Evolutionary conservation across 2,113 vertebrate genomes (phyloP), one percentile per base, ranked within the genome.

Genomic region (Nycticebus coucang): DNA sequence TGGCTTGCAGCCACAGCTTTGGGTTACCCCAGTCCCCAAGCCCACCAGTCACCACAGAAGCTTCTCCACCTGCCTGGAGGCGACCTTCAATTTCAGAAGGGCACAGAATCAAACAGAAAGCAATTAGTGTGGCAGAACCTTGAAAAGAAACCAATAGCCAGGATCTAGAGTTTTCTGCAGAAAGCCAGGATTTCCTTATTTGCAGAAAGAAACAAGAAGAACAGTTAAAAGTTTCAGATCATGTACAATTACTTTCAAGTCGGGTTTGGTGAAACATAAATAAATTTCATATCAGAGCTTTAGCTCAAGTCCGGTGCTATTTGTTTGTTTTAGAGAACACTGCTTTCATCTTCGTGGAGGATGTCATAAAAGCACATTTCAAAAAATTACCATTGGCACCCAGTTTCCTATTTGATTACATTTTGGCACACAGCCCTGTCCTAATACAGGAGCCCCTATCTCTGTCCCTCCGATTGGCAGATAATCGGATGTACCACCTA

Each of bases 381-480:
- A 97, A 97, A 97, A 98, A 98, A 98, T 98, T 98, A 98, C 98
- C 97, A 97, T 95, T 97, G 97, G 98, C 98, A 98, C 98, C 97
- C 96, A 89, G 87, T 93, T 98, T 97, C 94, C 95, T 96, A 97
- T 97, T 98, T 98, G 97, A 98, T 98, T 98, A 98, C 97, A 95
- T 97, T 66, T 97, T 98, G 97, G 97, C 98, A 98, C 87, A 92
- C 72, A 87, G 86, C 96, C 96, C 93, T 74, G 83, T 85, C 87
- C 37, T 53, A 57, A 78, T 35, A 50, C 17, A 69, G 55, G 45
- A 79, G 89, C 37, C 87, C 59, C 96, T 92, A 35, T 82, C 81
- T 89, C 22, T 0, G 64, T 37, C 53, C 53, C 86, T 92, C 80
- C 3, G 15, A 96, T 68, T 94, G 82, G 69, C 94, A 92, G 84